Evolutionary conservation across 2,113 vertebrate species (phyloP), one percentile per base, ranked within the genome.

Genomic region (Salvelinus namaycush): DNA sequence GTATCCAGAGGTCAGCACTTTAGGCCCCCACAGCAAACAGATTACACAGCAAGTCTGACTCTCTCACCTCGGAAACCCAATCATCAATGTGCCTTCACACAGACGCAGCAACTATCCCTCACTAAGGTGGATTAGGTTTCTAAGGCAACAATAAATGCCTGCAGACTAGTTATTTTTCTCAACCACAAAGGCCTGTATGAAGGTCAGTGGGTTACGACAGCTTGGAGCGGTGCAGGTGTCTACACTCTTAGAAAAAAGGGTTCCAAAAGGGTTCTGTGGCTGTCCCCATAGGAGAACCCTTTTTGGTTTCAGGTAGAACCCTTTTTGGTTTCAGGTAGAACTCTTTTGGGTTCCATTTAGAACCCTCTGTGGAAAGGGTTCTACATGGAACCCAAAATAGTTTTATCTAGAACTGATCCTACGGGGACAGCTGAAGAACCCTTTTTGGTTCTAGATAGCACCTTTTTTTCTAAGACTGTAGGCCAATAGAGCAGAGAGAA

Each of bases 71-170:
- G 79, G 87, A 86, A 86, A 91, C 75, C 73, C 78, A 85, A 89
- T 87, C 86, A 84, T 77, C 78, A 69, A 29, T 68, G 78, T 83
- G 83, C 79, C 77, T 86, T 75, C 59, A 89, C 62, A 89, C 78
- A 78, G 73, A 82, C 76, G 72, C 83, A 87, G 88, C 84, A 87
- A 82, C 83, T 84, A 81, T 84, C 78, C 51, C 79, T 83, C 86
- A 66, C 89, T 83, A 68, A 88, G 82, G 89, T 91, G 86, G 87
- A 89, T 89, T 76, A 79, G 73, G 88, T 93, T 92, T 83, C 88
- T 82, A 91, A 79, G 89, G 89, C 81, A 62, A 93, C 80, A 81
- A 76, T 90, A 90, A 92, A 91, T 86, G 88, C 89, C 86, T 90
- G 84, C 88, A 88, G 86, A 89, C 65, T 0, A 80, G 81, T 84